Evolutionary conservation across 2,113 vertebrate genomes (phyloP), one percentile per base, ranked within the genome.

Genomic region (Equus quagga): DNA sequence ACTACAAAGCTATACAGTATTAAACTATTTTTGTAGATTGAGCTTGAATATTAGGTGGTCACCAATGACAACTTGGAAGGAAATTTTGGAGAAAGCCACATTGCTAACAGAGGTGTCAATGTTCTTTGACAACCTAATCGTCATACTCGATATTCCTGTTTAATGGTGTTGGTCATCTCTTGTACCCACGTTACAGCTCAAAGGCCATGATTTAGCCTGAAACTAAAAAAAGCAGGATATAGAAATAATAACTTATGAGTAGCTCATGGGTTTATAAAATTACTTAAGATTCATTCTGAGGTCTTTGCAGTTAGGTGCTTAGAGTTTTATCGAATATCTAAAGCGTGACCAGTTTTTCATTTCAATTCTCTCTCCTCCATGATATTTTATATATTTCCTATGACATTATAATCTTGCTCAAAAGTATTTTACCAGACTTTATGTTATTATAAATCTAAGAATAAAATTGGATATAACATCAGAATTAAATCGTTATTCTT

Each of bases 391-490:
- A 18, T 33, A 83, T 64, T 87, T 88, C 70, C 90, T 18, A 41
- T n/a, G 65, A 96, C 41, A 84, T 78, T 67, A 92, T 58, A 84
- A 94, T 84, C 56, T 56, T 31, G 60, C 56, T 65, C 41, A 36
- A 49, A 94, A 62, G 28, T 79, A 11, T 78, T 62, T 97, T 81
- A 69, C 14, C 76, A 89, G 12, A 67, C 56, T 90, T 78, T 76
- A 49, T 75, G 56, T 67, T 76, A 87, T 24, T 51, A 81, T 83
- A 89, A 85, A 85, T 80, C 70, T 82, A 67, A 92, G 72, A 95
- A 65, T 79, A 95, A 95, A 96, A 95, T 23, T 41, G n/a, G 76
- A 69, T 28, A 91, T 28, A 91, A 90, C 31, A 88, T 23, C 13
- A 49, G 54, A 89, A 62, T 44, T 58, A 67, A 96, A 49, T 60